Evolutionary conservation across 1,140 invertebrate species (phyloP).

Genomic region (Pogonus chalceus): DNA sequence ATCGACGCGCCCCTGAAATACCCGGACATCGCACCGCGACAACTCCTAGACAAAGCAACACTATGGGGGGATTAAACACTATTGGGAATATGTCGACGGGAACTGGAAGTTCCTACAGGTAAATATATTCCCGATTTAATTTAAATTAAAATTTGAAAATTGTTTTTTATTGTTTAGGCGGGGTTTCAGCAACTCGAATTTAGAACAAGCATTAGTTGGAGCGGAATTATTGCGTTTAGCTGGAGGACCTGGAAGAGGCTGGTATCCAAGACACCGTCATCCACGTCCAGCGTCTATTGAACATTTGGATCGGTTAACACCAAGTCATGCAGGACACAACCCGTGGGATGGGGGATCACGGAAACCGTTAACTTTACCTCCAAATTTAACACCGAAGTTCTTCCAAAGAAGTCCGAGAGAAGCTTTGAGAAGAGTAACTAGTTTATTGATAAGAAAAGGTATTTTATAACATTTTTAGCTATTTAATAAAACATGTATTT

Average conservation of each 20-base stretch:
- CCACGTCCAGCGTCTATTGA: conserved; percentile 71
- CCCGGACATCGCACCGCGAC: conserved; percentile 36
- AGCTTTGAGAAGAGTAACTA: conserved; percentile 72
- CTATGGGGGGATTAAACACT: conserved; percentile 47
- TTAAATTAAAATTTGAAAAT: background rate
- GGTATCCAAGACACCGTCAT: conserved; percentile 66
- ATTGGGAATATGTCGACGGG: conserved; percentile 32
- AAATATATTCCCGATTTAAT: conserved; percentile 22
- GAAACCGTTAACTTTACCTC: conserved; percentile 71
- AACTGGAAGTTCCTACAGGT: conserved; percentile 16
- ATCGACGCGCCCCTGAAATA: conserved; percentile 45
- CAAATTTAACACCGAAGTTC: conserved; percentile 75
- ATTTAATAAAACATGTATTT: conserved; percentile 3
- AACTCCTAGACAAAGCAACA: conserved; percentile 48
- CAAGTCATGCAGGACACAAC: conserved; percentile 37
- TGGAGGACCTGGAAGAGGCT: conserved; percentile 68
- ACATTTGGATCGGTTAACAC: conserved; percentile 62
- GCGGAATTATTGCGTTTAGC: conserved; percentile 65
- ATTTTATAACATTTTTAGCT: conserved; percentile 25
- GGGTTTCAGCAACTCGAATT: background rate
- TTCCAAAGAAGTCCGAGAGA: conserved; percentile 76
- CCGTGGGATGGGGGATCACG: conserved; percentile 42
- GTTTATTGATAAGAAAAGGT: conserved; percentile 78
- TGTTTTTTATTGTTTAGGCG: background rate
- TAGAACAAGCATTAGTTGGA: conserved; percentile 55